Base-by-base conservation (phyloP, 2,888 invertebrate species). In the Loripinus fragilis region DNA sequence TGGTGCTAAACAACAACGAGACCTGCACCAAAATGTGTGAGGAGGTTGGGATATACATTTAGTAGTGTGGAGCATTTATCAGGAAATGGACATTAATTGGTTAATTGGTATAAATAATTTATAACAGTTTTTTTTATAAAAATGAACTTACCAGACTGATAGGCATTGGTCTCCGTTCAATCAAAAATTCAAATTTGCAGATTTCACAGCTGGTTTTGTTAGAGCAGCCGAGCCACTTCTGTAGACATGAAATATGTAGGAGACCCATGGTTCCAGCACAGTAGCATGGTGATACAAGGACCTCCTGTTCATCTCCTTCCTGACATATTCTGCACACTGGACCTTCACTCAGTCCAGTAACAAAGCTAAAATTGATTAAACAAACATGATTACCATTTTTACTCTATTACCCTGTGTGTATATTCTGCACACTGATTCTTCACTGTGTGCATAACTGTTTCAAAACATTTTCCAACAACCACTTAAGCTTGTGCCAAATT, bases 181-280 rank as follows among this genome's bases (percentile, higher is more conserved):
- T 95, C n/a, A 94, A 93, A 89, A 96, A 97, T 69, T 95, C 93
- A 66, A 95, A 95, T 28, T 96, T 95, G 92, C 97, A 97, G 28
- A 97, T 94, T 91, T 97, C 97, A 90, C 97, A 97, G 78, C 95
- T 95, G 41, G 96, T 96, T 0, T 96, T 96, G 90, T 96, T 96
- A 1, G 96, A 96, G 2, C 94, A 91, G 28, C 95, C 94, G 50
- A 97, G 94, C 97, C 97, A 97, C 71, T 95, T 95, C 93, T 97
- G 96, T 86, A 97, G 93, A 91, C 97, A 97, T 76, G 95, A 95
- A 1, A 96, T 95, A 92, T 96, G 96, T 17, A 96, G 95, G 73
- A 96, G 95, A 0, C 96, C 96, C 85, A 96, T 95, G 1, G 96
- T 96, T 0, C 96, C 97, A 65, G 88, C 92, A 89, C 95, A 95